phyloP scores from a whole-genome alignment of 2,113 vertebrate species.

The Phalacrocorax brasilianus region DNA sequence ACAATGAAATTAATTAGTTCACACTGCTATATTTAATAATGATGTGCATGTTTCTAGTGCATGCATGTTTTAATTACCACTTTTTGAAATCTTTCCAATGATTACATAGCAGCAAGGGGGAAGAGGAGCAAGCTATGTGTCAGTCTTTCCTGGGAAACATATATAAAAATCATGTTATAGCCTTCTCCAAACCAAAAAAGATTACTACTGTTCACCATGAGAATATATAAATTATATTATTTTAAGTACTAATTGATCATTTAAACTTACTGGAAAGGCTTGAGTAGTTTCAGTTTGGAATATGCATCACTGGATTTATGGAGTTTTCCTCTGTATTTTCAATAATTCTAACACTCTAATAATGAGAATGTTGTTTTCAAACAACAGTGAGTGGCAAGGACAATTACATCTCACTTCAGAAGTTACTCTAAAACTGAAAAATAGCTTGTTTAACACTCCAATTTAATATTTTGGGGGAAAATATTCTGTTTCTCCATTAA shows the following conservation, averaged over 20 bases:
- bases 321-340: neutral
- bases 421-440: neutral
- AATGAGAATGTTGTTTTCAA: neutral
- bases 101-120: fast-evolving
- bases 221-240: neutral
- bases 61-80: neutral
- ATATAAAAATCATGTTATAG: neutral
- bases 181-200: neutral
- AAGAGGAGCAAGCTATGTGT: neutral
- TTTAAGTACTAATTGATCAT: too few relatives aligned
- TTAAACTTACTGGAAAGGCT: neutral
- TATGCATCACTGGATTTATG: neutral
- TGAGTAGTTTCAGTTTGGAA: neutral
- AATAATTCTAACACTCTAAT: neutral
- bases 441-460: neutral
- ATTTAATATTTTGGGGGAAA: neutral
- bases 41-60: neutral
- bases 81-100: neutral
- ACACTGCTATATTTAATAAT: neutral
- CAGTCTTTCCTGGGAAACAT: neutral
- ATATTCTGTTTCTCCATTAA: neutral
- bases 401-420: neutral
- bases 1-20: neutral
- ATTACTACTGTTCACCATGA: neutral
- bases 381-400: neutral